A percentile compares a stretch with the other conserved stretches of the same genome.
Conservation (phyloP, 1,140 invertebrate species). For the Chionoecetes opilio region DNA sequence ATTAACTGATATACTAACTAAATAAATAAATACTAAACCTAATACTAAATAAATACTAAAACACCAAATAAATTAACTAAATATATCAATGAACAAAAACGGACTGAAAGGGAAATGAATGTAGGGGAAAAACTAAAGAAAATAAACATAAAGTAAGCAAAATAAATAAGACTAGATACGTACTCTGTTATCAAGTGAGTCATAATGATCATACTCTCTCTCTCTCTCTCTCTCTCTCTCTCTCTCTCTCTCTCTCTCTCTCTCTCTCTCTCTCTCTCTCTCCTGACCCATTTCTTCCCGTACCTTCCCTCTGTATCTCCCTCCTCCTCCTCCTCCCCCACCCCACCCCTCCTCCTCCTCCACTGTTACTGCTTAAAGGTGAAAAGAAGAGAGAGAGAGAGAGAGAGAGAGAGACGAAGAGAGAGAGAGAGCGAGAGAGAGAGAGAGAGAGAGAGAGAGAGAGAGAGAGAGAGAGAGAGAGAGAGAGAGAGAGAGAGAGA, state of each 20-base stretch:
- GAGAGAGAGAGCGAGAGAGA: too few relatives aligned
- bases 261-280: neutral
- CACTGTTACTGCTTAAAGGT: neutral
- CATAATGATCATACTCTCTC: neutral
- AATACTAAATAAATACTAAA: too few relatives aligned
- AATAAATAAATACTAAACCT: too few relatives aligned
- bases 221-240: slow-evolving; percentile 25
- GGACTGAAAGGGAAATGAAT: neutral
- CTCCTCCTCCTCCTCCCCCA: neutral
- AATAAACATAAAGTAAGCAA: too few relatives aligned
- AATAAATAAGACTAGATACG: too few relatives aligned
- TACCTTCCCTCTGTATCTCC: neutral
- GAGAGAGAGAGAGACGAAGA: neutral
- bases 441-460: too few relatives aligned
- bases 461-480: too few relatives aligned
- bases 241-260: neutral
- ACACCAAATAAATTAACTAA: too few relatives aligned
- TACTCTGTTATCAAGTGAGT: neutral
- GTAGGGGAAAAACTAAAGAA: neutral
- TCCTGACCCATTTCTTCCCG: neutral
- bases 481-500: too few relatives aligned
- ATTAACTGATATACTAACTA: too few relatives aligned
- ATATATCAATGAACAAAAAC: too few relatives aligned
- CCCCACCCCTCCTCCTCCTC: neutral
- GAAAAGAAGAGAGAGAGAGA: neutral